phyloP scores from a whole-genome alignment of 2,113 vertebrate genomes.

The Ageneiosus marmoratus region DNA sequence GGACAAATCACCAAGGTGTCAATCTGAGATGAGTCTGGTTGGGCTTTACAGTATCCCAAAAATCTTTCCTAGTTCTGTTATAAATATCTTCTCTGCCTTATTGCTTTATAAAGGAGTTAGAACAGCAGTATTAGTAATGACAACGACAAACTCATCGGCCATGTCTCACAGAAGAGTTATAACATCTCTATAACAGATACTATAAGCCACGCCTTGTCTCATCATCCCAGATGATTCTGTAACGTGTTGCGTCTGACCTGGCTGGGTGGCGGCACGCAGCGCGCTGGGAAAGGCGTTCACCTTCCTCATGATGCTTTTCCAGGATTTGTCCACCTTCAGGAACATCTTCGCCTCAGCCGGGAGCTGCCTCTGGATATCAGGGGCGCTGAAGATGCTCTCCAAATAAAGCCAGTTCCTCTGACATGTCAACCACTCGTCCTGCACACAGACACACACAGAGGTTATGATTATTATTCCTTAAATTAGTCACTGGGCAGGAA shows the following conservation, averaged over 20 bases:
- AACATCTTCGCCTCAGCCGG: slow-evolving; percentile 85
- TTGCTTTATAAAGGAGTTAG: not conserved
- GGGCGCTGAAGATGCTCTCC: slow-evolving; percentile 83
- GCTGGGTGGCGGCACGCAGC: slow-evolving; percentile 73
- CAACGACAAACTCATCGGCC: too few species aligned
- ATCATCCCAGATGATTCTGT: not conserved
- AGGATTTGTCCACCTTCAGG: slow-evolving; percentile 82
- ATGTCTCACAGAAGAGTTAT: not conserved
- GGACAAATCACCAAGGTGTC: not conserved
- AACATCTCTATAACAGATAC: not conserved
- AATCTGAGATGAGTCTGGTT: not conserved
- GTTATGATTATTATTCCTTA: not conserved
- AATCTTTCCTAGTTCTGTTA: not conserved
- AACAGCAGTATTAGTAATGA: not conserved
- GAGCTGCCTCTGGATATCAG: slow-evolving; percentile 81
- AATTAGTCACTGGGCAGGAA: not conserved
- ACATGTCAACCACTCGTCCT: slow-evolving; percentile 84
- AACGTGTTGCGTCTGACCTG: slow-evolving; percentile 63
- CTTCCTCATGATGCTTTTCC: slow-evolving; percentile 83
- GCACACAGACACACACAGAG: not conserved
- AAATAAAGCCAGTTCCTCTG: slow-evolving; percentile 85
- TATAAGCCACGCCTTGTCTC: not conserved
- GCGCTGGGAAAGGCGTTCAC: slow-evolving; percentile 77
- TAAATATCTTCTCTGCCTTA: not conserved
- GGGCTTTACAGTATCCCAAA: not conserved